phyloP scores from a whole-genome alignment of 2,888 invertebrate species.

The Andrena flavipes region DNA sequence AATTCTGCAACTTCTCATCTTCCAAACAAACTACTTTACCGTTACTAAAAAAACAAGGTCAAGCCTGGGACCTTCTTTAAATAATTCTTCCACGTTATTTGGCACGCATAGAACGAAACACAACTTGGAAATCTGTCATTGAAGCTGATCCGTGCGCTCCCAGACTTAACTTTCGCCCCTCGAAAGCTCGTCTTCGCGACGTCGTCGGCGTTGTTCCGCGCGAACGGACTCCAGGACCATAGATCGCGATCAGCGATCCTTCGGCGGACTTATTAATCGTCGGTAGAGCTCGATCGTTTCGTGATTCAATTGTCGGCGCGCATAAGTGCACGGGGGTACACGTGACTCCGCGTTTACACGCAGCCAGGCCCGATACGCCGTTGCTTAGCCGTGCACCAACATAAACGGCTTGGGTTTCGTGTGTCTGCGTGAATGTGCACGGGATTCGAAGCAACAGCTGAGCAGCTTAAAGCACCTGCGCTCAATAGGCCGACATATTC shows the following conservation, averaged over 20 bases:
- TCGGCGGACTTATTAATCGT: conserved; percentile 57
- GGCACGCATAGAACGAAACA: too few species aligned
- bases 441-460: conserved; percentile 81
- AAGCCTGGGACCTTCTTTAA: too few species aligned
- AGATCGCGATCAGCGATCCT: conserved; percentile 23
- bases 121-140: too few species aligned
- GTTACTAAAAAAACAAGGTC: too few species aligned
- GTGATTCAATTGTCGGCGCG: conserved; percentile 69
- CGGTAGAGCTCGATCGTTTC: conserved; percentile 64
- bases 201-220: not conserved
- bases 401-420: conserved; percentile 41
- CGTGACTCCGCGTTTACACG: conserved; percentile 64
- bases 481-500: conserved; percentile 75
- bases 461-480: conserved; percentile 81
- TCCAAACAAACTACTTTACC: too few species aligned
- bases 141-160: too few species aligned
- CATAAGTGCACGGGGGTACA: conserved; percentile 69
- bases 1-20: too few species aligned
- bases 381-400: conserved; percentile 61
- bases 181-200: not conserved
- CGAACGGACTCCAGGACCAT: not conserved
- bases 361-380: conserved; percentile 48
- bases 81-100: too few species aligned
- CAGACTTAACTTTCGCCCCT: too few species aligned
- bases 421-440: conserved; percentile 60